Evolutionary conservation across 1,140 invertebrate genomes (phyloP).

Genomic region (Neodiprion pinetum): DNA sequence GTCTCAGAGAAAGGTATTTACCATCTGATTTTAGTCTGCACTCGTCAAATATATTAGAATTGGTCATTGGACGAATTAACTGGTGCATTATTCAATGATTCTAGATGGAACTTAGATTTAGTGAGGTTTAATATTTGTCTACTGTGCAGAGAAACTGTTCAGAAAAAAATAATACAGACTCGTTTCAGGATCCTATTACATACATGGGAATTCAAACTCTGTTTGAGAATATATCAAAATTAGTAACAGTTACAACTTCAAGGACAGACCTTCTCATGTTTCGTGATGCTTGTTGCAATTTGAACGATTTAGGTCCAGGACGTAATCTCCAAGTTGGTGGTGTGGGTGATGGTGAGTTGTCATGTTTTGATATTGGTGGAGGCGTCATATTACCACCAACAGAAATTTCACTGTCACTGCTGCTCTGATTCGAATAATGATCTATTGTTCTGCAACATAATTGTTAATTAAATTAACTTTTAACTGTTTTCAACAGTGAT

Average conservation of each 20-base stretch:
- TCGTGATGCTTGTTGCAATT: conserved; percentile 36
- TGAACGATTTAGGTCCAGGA: conserved; percentile 51
- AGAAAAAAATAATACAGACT: no score
- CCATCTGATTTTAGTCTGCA: no score
- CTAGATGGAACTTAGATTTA: no score
- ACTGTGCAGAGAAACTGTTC: no score
- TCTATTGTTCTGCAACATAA: background rate
- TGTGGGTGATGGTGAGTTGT: background rate
- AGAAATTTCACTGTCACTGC: conserved; percentile 44
- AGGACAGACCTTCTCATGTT: background rate
- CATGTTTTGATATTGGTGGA: background rate
- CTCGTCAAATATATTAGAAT: no score
- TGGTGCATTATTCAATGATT: no score
- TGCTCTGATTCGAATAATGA: background rate
- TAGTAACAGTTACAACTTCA: background rate
- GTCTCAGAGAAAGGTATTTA: no score
- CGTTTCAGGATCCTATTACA: no score
- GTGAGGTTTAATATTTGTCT: no score
- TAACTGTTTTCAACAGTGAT: background rate
- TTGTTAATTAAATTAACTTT: background rate
- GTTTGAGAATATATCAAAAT: no score
- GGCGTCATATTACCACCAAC: conserved; percentile 39
- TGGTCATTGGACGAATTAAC: no score
- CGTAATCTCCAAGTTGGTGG: conserved; percentile 29
- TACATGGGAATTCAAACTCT: no score